These are phyloP conservation scores for Dicaeum eximium DNA, from an alignment of 2,113 vertebrate species.

Conservation along the genomic window DNA sequence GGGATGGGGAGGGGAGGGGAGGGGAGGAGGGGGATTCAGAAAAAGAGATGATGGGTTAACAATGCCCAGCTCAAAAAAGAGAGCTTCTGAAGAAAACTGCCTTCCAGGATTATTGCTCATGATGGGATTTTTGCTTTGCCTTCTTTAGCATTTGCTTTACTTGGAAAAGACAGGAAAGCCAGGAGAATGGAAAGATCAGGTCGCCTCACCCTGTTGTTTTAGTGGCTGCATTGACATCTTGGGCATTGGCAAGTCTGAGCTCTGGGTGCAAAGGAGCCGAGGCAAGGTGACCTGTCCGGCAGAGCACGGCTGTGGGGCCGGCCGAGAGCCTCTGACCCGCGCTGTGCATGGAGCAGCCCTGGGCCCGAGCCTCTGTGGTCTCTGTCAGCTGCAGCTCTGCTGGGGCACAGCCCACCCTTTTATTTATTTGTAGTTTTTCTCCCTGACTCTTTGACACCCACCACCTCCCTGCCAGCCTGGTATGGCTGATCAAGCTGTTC, in stretches of 20 bases:
- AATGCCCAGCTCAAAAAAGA: not conserved
- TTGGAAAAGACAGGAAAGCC: not conserved
- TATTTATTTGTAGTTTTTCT: not conserved
- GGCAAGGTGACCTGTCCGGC: not conserved
- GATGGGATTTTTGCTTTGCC: not conserved
- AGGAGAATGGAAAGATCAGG: rapidly evolving
- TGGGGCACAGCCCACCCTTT: constrained; percentile 27
- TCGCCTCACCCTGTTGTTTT: rapidly evolving
- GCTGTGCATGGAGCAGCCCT: not conserved
- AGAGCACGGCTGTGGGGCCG: not conserved
- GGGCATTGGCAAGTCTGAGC: not conserved
- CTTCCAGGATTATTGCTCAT: not conserved
- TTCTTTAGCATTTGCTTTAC: not conserved
- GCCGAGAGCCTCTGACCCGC: not conserved
- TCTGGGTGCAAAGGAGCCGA: not conserved
- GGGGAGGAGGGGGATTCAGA: not conserved
- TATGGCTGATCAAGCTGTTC: constrained; percentile 98
- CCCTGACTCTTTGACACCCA: constrained; percentile 73
- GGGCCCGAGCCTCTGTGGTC: not conserved
- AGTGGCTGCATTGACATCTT: rapidly evolving
- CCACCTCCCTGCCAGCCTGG: constrained; percentile 78
- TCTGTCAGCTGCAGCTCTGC: not conserved
- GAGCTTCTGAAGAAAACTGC: not conserved
- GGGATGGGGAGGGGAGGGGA: no score
- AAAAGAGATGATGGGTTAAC: not conserved